phyloP scores from a whole-genome alignment of 2,797 vertebrate species.

The Molossus molossus region DNA sequence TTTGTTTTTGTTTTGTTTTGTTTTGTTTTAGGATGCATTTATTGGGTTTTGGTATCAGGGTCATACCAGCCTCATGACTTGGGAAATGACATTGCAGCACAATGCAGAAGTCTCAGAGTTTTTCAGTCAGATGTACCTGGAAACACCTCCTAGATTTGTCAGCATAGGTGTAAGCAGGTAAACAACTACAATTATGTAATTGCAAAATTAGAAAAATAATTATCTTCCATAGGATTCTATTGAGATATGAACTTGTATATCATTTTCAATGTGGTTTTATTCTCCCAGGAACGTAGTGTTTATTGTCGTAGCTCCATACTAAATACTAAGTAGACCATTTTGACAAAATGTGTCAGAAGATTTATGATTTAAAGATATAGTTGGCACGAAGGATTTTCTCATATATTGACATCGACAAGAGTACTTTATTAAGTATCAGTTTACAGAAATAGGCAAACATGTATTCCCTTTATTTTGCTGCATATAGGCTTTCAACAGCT shows the following conservation, averaged over 20 bases:
- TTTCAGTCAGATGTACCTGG: background rate
- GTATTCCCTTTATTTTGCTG: background rate
- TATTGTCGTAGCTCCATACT: background rate
- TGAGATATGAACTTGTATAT: background rate
- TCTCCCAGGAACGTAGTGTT: background rate
- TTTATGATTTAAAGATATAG: slow-evolving; percentile 6
- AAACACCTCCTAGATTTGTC: background rate
- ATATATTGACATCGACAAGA: background rate
- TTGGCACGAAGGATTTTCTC: background rate
- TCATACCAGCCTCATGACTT: background rate
- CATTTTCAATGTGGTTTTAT: background rate
- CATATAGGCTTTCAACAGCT: background rate
- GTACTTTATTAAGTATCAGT: background rate
- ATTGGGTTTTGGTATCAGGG: background rate
- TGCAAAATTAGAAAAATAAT: background rate
- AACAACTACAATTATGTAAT: background rate
- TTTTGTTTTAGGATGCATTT: background rate
- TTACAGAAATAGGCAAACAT: background rate
- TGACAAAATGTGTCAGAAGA: background rate
- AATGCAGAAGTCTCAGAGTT: background rate
- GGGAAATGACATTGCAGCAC: background rate
- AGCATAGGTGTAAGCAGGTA: background rate
- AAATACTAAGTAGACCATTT: background rate
- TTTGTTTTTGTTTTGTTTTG: background rate
- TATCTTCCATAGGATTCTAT: background rate